Conservation (phyloP, 2,888 invertebrate genomes). For the Euclidia mi region DNA sequence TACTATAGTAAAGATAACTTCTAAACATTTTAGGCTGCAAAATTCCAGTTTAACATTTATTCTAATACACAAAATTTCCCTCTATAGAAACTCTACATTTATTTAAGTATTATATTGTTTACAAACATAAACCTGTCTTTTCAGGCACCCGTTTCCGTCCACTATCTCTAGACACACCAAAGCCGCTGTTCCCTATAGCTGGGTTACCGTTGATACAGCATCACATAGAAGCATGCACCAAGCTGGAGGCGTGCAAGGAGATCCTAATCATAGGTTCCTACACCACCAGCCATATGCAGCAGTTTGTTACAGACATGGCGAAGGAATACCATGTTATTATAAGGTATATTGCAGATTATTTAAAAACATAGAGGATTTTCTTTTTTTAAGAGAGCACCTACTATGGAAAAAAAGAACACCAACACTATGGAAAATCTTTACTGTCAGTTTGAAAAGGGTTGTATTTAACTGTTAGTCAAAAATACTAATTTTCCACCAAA, state of each 20-base stretch:
- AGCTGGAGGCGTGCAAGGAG: conserved; percentile 95
- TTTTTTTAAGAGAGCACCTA: not conserved
- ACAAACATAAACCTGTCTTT: too few species aligned
- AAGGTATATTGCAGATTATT: conserved; percentile 86
- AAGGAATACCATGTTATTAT: conserved; percentile 95
- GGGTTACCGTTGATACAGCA: conserved; percentile 99
- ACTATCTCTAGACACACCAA: conserved; percentile 98
- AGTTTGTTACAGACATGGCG: conserved; percentile 96
- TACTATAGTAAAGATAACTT: too few species aligned
- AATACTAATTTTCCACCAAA: too few species aligned
- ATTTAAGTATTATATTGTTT: too few species aligned
- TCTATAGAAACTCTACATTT: too few species aligned
- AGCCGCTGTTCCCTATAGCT: conserved; percentile 99
- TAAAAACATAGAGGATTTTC: not conserved
- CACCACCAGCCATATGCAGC: conserved; percentile 94
- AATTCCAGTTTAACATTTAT: too few species aligned
- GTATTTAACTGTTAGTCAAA: too few species aligned
- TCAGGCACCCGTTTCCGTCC: conserved; percentile 99
- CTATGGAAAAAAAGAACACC: too few species aligned
- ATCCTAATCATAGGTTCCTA: conserved; percentile 98
- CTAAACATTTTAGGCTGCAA: too few species aligned
- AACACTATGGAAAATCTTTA: too few species aligned
- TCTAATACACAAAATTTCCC: too few species aligned
- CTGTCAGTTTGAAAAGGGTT: too few species aligned
- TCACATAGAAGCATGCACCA: conserved; percentile 97